Evolutionary conservation across 23 tunicate species (phyloP), one percentile per base, ranked within the genome.

Genomic region (Clavelina lepadiformis): DNA sequence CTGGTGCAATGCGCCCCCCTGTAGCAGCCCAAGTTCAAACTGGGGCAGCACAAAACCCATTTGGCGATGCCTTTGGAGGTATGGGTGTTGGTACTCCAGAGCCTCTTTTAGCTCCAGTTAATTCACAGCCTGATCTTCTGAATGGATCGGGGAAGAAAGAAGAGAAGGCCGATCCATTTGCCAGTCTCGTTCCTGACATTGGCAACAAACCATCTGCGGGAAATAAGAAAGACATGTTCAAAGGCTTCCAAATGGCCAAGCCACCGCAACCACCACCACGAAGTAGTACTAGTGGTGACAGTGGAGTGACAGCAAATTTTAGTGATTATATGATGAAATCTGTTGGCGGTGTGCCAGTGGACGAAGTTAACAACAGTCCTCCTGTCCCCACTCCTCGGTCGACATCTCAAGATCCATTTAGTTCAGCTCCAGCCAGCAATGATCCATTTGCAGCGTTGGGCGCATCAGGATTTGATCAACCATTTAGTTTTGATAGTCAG

Each of bases 171-270:
- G 93, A 84, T 55, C 93, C 93, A 23, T 84, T 84, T 55, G 93
- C 93, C 20, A 56, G 83, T 63, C 74, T 84, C 0, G 50, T 84
- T 38, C 77, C 93, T 4, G 83, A 83, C 24, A 61, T 84, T 36
- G 83, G 93, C 20, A n/a, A n/a, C n/a, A n/a, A n/a, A n/a, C 7
- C 46, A 15, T 49, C 74, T 5, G 54, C 70, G 1, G 11, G 70
- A 36, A 69, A 65, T 5, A 86, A 86, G 49, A 72, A 86, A 67
- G 95, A 86, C 71, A 86, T 86, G 95, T 86, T 86, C 52, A 86
- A 86, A 49, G 78, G 78, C 72, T 86, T 70, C 49, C 85, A 86
- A 86, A 86, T 86, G 85, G 74, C 85, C 29, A 86, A 86, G 63
- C 83, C 93, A 29, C 64, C 59, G 36, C 88, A 75, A 26, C 85